phyloP scores from a whole-genome alignment of 37 sponge, comb jelly and placozoan genomes.

The Oopsacas minuta region DNA sequence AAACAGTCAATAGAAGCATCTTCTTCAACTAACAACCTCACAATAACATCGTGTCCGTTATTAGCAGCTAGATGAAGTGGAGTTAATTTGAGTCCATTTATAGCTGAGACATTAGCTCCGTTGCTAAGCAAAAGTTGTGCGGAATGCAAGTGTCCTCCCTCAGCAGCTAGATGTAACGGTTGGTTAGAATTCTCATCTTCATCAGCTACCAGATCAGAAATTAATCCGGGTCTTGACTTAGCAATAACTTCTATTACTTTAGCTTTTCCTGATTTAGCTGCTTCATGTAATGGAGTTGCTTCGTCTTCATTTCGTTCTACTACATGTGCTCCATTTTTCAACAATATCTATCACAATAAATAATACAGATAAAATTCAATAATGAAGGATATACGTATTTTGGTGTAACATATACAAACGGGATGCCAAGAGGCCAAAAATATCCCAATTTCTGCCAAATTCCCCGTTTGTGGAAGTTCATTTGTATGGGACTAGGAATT shows the following conservation, averaged over 20 bases:
- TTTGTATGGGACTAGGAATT: too few species aligned
- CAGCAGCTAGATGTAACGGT: slow-evolving; percentile 80
- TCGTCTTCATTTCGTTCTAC: not conserved
- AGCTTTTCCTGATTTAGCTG: not conserved
- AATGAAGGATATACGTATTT: too few species aligned
- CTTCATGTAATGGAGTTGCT: not conserved
- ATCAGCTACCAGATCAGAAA: slow-evolving; percentile 33
- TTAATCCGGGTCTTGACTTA: not conserved
- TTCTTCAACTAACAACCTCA: not conserved
- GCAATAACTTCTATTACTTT: not conserved
- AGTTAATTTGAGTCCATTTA: slow-evolving; percentile 19
- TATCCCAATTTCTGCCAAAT: not conserved
- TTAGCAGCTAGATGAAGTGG: not conserved
- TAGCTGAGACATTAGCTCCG: slow-evolving; percentile 54
- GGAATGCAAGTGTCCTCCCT: slow-evolving; percentile 42
- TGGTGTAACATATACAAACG: too few species aligned
- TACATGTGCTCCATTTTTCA: not conserved
- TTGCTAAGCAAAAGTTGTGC: slow-evolving; percentile 38
- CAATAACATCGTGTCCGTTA: not conserved
- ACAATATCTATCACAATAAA: not conserved
- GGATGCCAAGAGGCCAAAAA: too few species aligned
- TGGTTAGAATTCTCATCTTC: slow-evolving; percentile 84
- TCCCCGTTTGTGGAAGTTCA: too few species aligned
- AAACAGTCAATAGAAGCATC: not conserved
- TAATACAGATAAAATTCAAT: too few species aligned